Conservation (phyloP, 1,140 invertebrate genomes). For the Diploscapter pachys region DNA sequence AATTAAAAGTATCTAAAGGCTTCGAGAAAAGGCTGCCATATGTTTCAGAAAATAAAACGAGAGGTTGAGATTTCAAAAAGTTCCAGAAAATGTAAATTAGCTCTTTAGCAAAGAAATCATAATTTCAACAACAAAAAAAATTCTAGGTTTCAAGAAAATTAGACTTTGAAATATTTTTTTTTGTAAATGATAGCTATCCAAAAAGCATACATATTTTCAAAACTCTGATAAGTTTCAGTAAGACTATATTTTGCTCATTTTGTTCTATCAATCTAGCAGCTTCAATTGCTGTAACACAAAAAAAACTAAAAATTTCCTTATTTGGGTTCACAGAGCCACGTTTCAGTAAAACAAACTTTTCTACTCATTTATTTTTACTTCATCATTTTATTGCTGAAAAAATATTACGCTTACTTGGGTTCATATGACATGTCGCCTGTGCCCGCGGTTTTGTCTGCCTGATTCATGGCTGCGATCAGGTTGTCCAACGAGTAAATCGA, state of each 20-base stretch:
- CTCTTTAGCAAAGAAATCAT: too few species aligned
- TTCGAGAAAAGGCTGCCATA: not conserved
- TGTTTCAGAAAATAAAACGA: not conserved
- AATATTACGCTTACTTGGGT: conserved; percentile 21
- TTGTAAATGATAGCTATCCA: too few species aligned
- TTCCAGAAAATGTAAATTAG: not conserved
- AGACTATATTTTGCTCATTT: too few species aligned
- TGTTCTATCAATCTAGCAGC: too few species aligned
- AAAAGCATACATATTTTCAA: too few species aligned
- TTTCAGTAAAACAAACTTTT: not conserved
- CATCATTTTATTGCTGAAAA: not conserved
- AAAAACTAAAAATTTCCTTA: not conserved
- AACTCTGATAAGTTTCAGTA: too few species aligned
- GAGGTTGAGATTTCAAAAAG: not conserved
- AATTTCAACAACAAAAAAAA: not conserved
- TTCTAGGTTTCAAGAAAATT: not conserved
- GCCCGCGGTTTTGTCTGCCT: not conserved
- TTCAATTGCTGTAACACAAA: too few species aligned
- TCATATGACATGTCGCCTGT: conserved; percentile 8
- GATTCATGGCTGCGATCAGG: conserved; percentile 14
- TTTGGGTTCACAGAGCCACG: not conserved
- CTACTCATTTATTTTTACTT: not conserved
- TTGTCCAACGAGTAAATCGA: conserved; percentile 31
- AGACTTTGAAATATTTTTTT: not conserved
- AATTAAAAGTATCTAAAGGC: conserved; percentile 15